Evolutionary conservation across 2,888 invertebrate species (phyloP).

Genomic region (Eurytoma adleriae): DNA sequence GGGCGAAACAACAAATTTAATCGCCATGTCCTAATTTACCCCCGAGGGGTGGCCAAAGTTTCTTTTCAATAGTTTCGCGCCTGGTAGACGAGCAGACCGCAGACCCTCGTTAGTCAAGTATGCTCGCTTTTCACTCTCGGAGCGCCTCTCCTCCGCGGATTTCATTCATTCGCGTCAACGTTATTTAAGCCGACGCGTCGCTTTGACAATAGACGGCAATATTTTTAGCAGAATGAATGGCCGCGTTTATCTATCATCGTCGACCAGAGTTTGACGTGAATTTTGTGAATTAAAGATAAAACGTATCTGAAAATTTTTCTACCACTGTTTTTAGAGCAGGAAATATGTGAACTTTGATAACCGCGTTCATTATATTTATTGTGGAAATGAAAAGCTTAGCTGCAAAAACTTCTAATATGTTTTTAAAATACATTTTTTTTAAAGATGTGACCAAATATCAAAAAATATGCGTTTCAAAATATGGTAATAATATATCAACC

Average conservation of each 20-base stretch:
- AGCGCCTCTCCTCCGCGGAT: constrained; percentile 11
- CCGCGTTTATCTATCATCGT: background rate
- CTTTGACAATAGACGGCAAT: background rate
- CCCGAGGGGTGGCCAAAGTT: background rate
- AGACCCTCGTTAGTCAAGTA: constrained; percentile 36
- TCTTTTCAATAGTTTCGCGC: constrained; percentile 28
- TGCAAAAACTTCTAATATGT: too few relatives aligned
- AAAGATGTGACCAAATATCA: too few relatives aligned
- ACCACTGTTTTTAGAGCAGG: too few relatives aligned
- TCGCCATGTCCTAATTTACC: constrained; percentile 35
- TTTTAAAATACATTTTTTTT: too few relatives aligned
- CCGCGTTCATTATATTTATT: too few relatives aligned
- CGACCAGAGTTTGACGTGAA: too few relatives aligned
- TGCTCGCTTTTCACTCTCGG: constrained; percentile 13
- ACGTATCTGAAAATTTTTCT: too few relatives aligned
- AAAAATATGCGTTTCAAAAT: too few relatives aligned
- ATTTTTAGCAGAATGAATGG: background rate
- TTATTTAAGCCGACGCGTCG: background rate
- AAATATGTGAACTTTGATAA: too few relatives aligned
- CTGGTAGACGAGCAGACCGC: background rate
- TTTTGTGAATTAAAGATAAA: background rate
- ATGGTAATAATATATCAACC: too few relatives aligned
- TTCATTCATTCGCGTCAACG: constrained; percentile 12
- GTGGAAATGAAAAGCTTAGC: too few relatives aligned
- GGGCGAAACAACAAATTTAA: constrained; percentile 32